phyloP scores from a whole-genome alignment of 2,797 vertebrate genomes.

The Semotilus atromaculatus region DNA sequence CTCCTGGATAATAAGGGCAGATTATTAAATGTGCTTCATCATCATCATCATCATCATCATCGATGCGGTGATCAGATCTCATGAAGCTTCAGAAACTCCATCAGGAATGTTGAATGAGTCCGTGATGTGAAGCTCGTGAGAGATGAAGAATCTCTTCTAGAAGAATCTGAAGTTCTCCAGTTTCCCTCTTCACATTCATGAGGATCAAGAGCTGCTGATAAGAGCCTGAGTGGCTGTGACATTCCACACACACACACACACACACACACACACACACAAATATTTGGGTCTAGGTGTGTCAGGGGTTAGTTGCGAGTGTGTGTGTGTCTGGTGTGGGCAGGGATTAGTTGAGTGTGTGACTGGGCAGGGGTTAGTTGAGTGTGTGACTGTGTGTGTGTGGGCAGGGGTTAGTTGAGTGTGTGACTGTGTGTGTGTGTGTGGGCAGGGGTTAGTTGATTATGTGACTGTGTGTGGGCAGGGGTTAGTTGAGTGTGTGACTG shows the following conservation, averaged over 20 bases:
- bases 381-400: no score
- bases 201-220: neutral
- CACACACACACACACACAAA: neutral
- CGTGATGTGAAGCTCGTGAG: neutral
- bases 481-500: no score
- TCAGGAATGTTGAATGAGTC: neutral
- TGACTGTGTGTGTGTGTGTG: no score
- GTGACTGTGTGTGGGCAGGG: no score
- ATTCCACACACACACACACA: neutral
- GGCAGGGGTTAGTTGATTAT: no score
- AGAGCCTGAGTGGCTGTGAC: conserved; percentile 6
- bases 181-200: neutral
- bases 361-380: no score
- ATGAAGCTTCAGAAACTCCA: neutral
- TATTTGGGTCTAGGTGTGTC: no score
- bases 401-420: no score
- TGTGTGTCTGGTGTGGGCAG: no score
- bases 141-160: neutral
- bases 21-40: neutral
- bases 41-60: neutral
- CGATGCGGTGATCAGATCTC: neutral
- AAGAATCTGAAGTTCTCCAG: neutral
- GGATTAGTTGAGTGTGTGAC: no score
- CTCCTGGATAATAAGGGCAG: neutral
- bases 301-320: no score